These are phyloP conservation scores for Tychaedon coryphoeus DNA, from an alignment of 2,113 vertebrate species.

Conservation along the genomic window DNA sequence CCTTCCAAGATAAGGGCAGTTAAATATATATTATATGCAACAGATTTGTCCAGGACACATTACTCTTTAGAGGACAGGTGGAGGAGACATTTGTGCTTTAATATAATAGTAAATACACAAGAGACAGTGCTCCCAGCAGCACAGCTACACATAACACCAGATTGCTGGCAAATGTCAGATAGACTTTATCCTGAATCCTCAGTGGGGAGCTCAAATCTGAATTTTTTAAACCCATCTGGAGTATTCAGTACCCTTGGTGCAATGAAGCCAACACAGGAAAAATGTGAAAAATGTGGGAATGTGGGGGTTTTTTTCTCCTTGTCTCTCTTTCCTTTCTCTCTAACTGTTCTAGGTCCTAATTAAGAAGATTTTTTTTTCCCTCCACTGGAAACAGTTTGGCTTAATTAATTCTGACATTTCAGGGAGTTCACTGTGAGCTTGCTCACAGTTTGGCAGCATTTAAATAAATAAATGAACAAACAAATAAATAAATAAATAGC, in stretches of 20 bases:
- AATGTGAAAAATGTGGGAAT: neutral
- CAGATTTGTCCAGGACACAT: conserved; percentile 1
- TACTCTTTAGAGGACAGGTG: conserved; percentile 44
- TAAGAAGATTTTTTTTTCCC: neutral
- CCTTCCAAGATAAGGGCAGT: neutral
- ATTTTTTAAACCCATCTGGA: conserved; percentile 33
- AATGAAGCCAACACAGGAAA: conserved; percentile 10
- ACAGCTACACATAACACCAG: neutral
- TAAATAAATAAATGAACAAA: conserved; percentile 27
- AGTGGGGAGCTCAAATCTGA: conserved; percentile 10
- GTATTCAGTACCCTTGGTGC: neutral
- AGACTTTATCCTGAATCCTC: conserved; percentile 47
- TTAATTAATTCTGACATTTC: conserved; percentile 59
- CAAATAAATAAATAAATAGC: conserved; percentile 4
- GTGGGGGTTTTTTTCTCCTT: neutral
- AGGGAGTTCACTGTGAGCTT: neutral
- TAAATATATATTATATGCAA: conserved; percentile 18
- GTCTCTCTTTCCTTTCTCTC: neutral
- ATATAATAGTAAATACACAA: conserved; percentile 41
- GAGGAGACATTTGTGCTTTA: conserved; percentile 48
- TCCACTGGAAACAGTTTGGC: neutral
- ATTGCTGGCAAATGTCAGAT: conserved; percentile 46
- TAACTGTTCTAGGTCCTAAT: neutral
- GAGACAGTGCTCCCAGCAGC: conserved; percentile 32
- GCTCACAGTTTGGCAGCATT: neutral